Evolutionary conservation across 2,797 vertebrate genomes (phyloP).

Genomic region (Schizopygopsis pylzovi): DNA sequence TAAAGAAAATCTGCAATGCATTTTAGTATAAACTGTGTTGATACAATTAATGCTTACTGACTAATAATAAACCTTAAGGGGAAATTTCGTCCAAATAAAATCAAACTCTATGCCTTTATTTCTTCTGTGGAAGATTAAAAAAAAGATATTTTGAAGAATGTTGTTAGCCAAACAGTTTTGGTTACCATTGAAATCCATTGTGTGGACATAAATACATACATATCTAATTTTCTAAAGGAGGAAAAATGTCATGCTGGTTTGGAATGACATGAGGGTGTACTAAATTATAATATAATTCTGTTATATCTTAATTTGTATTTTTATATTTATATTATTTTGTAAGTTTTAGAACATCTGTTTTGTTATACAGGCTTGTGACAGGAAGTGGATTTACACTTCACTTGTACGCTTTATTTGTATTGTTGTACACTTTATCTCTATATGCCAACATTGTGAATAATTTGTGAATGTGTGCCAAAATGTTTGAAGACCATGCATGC

Average conservation of each 20-base stretch:
- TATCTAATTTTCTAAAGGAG: not conserved
- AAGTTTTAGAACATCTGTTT: not conserved
- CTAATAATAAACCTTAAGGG: not conserved
- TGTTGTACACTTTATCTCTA: not conserved
- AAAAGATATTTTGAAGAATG: not conserved
- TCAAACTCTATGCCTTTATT: not conserved
- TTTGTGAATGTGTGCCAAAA: not conserved
- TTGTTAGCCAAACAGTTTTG: not conserved
- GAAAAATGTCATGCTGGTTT: not conserved
- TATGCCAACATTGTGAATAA: not conserved
- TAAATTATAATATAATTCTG: not conserved
- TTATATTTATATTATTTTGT: not conserved
- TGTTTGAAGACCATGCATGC: not conserved
- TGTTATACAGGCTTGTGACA: not conserved
- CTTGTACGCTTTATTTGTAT: not conserved
- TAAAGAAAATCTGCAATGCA: slow-evolving; percentile 2
- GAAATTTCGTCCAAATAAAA: not conserved
- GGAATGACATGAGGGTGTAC: not conserved
- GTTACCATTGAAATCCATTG: not conserved
- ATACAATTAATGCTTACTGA: not conserved
- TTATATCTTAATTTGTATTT: not conserved
- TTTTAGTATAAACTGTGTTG: not conserved
- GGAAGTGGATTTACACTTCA: not conserved
- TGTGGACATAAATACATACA: not conserved
- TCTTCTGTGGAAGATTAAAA: not conserved